Evolutionary conservation across 2,888 invertebrate genomes (phyloP), one percentile per base, ranked within the genome.

Genomic region (Nowickia ferox): DNA sequence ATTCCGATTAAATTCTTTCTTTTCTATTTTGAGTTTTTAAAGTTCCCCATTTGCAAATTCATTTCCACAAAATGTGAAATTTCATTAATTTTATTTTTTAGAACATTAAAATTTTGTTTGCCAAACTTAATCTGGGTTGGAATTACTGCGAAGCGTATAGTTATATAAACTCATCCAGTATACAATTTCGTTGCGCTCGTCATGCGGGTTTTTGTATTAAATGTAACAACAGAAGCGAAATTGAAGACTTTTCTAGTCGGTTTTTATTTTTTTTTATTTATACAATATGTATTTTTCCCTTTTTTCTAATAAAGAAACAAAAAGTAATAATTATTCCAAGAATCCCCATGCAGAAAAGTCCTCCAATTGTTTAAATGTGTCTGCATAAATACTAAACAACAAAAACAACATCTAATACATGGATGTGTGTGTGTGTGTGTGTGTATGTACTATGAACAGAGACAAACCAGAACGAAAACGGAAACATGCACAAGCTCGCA

Each of bases 361-460:
- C 75, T 76, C 68, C 77, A 69, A 75, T 80, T 81, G 81, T 81
- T 77, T 48, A 87, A 87, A 87, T 89, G 87, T 88, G 89, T 88
- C 89, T 90, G 88, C 90, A 87, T 78, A 85, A 74, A 83, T 75
- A 82, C 69, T 48, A 15, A 65, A 38, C 66, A 74, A 63, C 51
- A 71, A 66, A 65, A 74, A 59, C 76, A 66, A 17, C 63, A 6
- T 30, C 30, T 30, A 71, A 30, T 44, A 66, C 2, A 30, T 30
- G 5, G 5, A 30, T 30, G 30, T 30, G 1, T 30, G 30, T 30
- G 6, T 30, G 30, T 30, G 6, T 30, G 6, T 30, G 30, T 30
- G 2, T 30, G 30, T 30, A 30, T 30, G 30, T 30, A 30, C 2
- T 0, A 6, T 30, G 30, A 6, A 6, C 30, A 30, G 30, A 42